Conservation (phyloP, 1,140 invertebrate species). For the Atopsyche davidsoni region DNA sequence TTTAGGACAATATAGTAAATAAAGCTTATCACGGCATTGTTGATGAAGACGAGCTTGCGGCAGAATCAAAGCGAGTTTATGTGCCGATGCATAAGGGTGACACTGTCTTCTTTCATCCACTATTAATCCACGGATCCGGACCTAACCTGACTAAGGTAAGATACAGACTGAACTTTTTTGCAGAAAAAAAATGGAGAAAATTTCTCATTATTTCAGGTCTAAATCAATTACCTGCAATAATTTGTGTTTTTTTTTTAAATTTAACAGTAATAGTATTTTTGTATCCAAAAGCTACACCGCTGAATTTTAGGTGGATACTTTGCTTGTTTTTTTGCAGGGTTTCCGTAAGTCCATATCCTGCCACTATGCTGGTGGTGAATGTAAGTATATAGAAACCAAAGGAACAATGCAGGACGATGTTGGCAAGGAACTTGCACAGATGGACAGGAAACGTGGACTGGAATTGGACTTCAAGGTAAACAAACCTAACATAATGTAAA, state of each 20-base stretch:
- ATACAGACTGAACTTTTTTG: too few species aligned
- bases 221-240: too few species aligned
- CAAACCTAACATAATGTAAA: background rate
- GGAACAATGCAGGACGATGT: slow-evolving; percentile 66
- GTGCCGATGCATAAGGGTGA: slow-evolving; percentile 80
- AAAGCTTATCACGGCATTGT: slow-evolving; percentile 79
- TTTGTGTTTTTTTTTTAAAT: background rate
- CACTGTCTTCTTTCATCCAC: slow-evolving; percentile 87
- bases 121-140: slow-evolving; percentile 82
- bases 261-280: background rate
- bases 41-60: slow-evolving; percentile 30
- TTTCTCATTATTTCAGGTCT: too few species aligned
- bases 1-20: slow-evolving; percentile 53
- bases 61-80: slow-evolving; percentile 38
- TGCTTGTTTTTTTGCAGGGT: slow-evolving; percentile 53
- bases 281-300: too few species aligned
- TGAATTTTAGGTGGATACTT: too few species aligned
- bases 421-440: slow-evolving; percentile 57
- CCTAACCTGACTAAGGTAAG: slow-evolving; percentile 64
- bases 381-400: slow-evolving; percentile 66
- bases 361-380: slow-evolving; percentile 72
- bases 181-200: too few species aligned
- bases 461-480: slow-evolving; percentile 22
- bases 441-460: slow-evolving; percentile 33
- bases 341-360: slow-evolving; percentile 73